Conservation (phyloP, 2,797 vertebrate species). For the Sebastolobus alascanus region DNA sequence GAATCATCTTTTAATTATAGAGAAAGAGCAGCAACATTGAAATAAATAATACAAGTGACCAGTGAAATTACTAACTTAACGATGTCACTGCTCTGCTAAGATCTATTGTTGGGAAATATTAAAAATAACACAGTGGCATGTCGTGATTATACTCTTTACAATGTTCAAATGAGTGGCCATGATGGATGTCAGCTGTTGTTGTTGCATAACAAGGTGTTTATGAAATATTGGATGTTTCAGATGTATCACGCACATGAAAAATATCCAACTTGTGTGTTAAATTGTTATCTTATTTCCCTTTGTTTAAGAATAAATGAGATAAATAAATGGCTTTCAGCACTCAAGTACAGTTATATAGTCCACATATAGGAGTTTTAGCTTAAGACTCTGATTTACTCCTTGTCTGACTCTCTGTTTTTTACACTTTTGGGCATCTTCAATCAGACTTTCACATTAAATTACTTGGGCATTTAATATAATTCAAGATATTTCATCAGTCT, state of each 20-base stretch:
- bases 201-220: slow-evolving; percentile 16
- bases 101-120: background rate
- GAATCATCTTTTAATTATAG: slow-evolving; percentile 13
- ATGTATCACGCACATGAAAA: slow-evolving; percentile 29
- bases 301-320: slow-evolving; percentile 24
- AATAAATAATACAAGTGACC: background rate
- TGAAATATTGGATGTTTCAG: slow-evolving; percentile 17
- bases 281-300: slow-evolving; percentile 27
- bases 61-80: background rate
- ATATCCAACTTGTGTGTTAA: slow-evolving; percentile 19
- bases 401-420: background rate
- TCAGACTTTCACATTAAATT: background rate
- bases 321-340: background rate
- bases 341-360: background rate
- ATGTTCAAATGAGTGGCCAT: background rate
- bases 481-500: background rate
- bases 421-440: background rate
- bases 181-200: slow-evolving; percentile 12
- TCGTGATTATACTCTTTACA: background rate
- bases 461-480: background rate
- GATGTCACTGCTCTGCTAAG: slow-evolving; percentile 5
- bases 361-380: background rate
- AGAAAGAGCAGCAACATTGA: background rate
- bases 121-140: background rate
- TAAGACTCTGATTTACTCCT: background rate